A percentile compares a stretch with the other conserved stretches of the same genome.
Evolutionary conservation across 1,140 invertebrate genomes (phyloP).

Genomic region (Agrilus planipennis): DNA sequence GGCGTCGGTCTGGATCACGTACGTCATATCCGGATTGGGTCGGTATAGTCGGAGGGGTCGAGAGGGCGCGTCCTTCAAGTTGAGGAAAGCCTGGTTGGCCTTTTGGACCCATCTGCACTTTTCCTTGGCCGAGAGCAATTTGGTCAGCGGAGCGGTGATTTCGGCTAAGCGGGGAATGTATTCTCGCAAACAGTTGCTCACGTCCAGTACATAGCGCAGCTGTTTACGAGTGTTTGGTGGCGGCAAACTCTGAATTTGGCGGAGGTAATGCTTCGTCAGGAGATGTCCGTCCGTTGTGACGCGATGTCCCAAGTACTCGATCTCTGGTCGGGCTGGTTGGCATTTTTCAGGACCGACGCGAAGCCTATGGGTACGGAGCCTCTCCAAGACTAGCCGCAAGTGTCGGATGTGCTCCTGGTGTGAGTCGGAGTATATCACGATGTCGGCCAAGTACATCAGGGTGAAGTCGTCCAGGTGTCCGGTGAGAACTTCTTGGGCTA

Average conservation of each 20-base stretch:
- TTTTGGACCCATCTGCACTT: too few species aligned
- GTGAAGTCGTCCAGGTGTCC: conserved; percentile 6
- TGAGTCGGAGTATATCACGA: not conserved
- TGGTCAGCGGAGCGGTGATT: not conserved
- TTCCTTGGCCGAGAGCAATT: too few species aligned
- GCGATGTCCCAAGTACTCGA: conserved; percentile 2
- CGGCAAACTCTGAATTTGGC: not conserved
- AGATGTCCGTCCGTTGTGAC: not conserved
- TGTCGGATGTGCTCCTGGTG: conserved; percentile 8
- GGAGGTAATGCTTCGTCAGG: not conserved
- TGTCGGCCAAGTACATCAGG: conserved; percentile 12
- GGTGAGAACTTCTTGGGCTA: conserved; percentile 15
- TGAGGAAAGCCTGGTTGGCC: too few species aligned
- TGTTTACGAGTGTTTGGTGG: not conserved
- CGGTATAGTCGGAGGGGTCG: too few species aligned
- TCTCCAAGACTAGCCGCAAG: conserved; percentile 3
- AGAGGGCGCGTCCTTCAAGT: too few species aligned
- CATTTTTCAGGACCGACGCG: conserved; percentile 9
- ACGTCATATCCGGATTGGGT: too few species aligned
- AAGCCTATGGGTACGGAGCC: conserved; percentile 1
- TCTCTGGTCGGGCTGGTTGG: not conserved
- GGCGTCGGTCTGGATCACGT: too few species aligned
- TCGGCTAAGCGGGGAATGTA: not conserved
- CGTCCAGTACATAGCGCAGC: not conserved
- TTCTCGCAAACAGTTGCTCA: conserved; percentile 2